Evolutionary conservation across 2,888 invertebrate species (phyloP).

Genomic region (Bibio marci): DNA sequence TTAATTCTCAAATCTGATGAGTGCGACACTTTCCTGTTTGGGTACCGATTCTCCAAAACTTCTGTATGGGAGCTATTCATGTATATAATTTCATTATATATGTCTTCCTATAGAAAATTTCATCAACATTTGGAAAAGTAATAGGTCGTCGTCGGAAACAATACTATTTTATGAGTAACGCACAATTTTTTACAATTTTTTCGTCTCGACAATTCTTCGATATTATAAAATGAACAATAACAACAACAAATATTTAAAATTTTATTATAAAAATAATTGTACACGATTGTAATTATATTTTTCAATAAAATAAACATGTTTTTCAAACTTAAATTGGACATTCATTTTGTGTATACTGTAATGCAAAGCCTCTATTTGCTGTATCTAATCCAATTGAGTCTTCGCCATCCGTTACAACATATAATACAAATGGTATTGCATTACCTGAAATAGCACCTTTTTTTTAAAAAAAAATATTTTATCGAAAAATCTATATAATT

Average conservation of each 20-base stretch:
- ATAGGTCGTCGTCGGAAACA: no score
- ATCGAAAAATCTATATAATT: slow-evolving; percentile 1
- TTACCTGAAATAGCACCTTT: slow-evolving; percentile 31
- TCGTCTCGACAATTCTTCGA: background rate
- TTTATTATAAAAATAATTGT: no score
- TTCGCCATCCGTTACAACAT: slow-evolving; percentile 46
- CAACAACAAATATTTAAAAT: no score
- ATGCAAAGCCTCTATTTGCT: slow-evolving; percentile 57
- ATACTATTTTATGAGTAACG: no score
- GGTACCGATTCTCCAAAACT: no score
- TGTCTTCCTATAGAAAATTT: no score
- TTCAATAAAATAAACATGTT: background rate
- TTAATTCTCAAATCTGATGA: no score
- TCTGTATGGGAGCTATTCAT: no score
- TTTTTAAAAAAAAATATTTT: slow-evolving; percentile 10
- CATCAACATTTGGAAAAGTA: no score
- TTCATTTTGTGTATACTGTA: slow-evolving; percentile 47
- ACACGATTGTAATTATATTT: background rate
- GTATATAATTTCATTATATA: no score
- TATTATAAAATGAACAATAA: no score
- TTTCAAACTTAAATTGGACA: slow-evolving; percentile 28
- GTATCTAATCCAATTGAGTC: slow-evolving; percentile 48
- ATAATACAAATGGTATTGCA: slow-evolving; percentile 54
- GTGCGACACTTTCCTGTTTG: no score
- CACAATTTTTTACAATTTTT: background rate